Conservation (phyloP, 30 jellyfish, hydroid and myxozoan species). For the Cassiopea andromeda region DNA sequence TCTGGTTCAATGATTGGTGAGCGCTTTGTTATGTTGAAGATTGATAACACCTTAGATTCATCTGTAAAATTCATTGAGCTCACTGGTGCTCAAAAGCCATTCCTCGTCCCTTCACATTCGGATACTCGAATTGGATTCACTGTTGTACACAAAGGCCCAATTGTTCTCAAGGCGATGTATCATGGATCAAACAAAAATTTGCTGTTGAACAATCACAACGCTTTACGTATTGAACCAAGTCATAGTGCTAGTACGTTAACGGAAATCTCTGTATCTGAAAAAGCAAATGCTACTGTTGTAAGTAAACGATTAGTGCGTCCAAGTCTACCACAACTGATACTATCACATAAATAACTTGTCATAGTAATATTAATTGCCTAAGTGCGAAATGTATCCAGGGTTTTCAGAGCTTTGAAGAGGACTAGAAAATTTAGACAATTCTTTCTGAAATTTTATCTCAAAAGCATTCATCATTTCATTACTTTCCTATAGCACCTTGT, state of each 20-base stretch:
- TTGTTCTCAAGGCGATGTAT: conserved; percentile 48
- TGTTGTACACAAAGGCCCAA: conserved; percentile 51
- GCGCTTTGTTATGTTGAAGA: conserved; percentile 52
- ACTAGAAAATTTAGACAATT: too few species aligned
- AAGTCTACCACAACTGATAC: conserved; percentile 42
- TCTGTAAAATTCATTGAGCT: conserved; percentile 50
- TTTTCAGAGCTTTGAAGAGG: too few species aligned
- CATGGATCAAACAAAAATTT: conserved; percentile 49
- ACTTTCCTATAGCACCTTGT: too few species aligned
- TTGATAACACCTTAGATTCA: conserved; percentile 36
- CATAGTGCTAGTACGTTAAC: conserved; percentile 72
- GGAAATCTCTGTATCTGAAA: conserved; percentile 66
- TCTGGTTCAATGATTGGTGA: not conserved
- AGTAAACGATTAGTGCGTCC: conserved; percentile 58
- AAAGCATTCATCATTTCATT: too few species aligned
- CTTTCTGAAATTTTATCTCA: too few species aligned
- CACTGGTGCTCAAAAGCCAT: conserved; percentile 83
- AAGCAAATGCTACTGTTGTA: conserved; percentile 26
- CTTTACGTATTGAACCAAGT: conserved; percentile 56
- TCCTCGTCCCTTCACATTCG: conserved; percentile 61
- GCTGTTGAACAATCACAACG: conserved; percentile 74
- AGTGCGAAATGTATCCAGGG: not conserved
- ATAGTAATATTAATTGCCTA: not conserved
- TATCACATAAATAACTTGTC: conserved; percentile 14
- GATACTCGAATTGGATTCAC: conserved; percentile 56